Conservation (phyloP, 2,888 invertebrate species). For the Hylaea fasciaria region DNA sequence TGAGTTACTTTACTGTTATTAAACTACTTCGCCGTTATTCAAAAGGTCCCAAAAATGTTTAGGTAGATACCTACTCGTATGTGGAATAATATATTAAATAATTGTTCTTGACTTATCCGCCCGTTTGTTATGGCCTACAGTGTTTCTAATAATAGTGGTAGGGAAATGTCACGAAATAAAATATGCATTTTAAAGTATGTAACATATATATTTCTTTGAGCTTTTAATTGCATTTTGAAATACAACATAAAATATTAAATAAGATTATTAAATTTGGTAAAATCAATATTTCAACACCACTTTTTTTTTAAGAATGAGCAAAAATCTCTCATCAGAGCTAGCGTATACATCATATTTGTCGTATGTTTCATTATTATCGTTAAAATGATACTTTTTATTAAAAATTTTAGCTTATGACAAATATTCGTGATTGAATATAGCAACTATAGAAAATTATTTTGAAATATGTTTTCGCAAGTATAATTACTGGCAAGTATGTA, state of each 20-base stretch:
- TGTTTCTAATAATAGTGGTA: neutral
- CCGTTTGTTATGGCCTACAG: too few relatives aligned
- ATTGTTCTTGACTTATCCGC: too few relatives aligned
- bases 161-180: slow-evolving; percentile 65
- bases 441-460: slow-evolving; percentile 43
- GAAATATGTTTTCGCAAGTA: slow-evolving; percentile 38
- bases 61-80: too few relatives aligned
- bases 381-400: slow-evolving; percentile 85
- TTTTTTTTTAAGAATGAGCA: slow-evolving; percentile 86
- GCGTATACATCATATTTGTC: slow-evolving; percentile 91
- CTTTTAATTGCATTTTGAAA: slow-evolving; percentile 93
- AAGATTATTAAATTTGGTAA: slow-evolving; percentile 91
- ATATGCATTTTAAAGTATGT: slow-evolving; percentile 86
- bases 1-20: too few relatives aligned
- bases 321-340: slow-evolving; percentile 86
- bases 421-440: slow-evolving; percentile 50
- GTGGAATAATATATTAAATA: too few relatives aligned
- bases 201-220: slow-evolving; percentile 95
- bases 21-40: too few relatives aligned
- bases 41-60: too few relatives aligned
- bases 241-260: slow-evolving; percentile 93
- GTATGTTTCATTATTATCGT: slow-evolving; percentile 85
- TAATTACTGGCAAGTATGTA: slow-evolving; percentile 6
- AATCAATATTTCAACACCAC: slow-evolving; percentile 86
- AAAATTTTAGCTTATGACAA: slow-evolving; percentile 61